Base-by-base conservation (phyloP, 30 jellyfish, hydroid and myxozoan species). In the Cassiopea andromeda region DNA sequence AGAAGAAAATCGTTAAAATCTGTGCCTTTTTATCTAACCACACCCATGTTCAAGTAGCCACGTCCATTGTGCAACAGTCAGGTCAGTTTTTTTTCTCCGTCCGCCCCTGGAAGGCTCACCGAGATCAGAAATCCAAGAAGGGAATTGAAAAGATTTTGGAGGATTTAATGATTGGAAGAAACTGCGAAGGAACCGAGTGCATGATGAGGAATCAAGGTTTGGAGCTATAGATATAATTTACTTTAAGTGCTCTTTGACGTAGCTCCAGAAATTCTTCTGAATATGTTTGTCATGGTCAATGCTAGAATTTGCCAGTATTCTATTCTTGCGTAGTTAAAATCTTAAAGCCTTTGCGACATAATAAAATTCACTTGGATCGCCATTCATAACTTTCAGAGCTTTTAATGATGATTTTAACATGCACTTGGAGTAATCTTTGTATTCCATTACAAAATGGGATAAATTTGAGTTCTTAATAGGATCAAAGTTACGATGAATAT, bases 21-120 rank as follows among this genome's bases (percentile, higher is more conserved):
- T 27, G 49, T 87, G 10, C 44, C 82, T 80, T 94, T 87, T 18
- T 87, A 78, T 59, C 95, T 79, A 57, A 95, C 95, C 58, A 16
- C 85, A 3, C 95, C 94, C 44, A 79, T 76, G 44, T 14, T 18
- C 10, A 69, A 85, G 67, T 18, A 2, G 38, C 46, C 19, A 69
- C 73, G 64, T n/a, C 47, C 90, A 4, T 75, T 85, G 83, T 44
- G 77, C 67, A 18, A 85, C 45, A 14, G 66, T 57, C 46, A 74
- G 69, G 38, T 27, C 38, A 27, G 38, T 27, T 85, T 44, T 48
- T 12, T 48, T 9, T 92, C 92, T 48, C 91, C 91, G n/a, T 46
- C 43, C 43, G 59, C 54, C 59, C 43, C 54, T 73, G 43, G 64
- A 54, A 54, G 12, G 64, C 64, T 54, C 64, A 54, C 12, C 64